Percentiles rank a stretch among this genome's conserved stretches.
Evolutionary conservation across 2,113 vertebrate genomes (phyloP).

Genomic region (Bubo bubo): DNA sequence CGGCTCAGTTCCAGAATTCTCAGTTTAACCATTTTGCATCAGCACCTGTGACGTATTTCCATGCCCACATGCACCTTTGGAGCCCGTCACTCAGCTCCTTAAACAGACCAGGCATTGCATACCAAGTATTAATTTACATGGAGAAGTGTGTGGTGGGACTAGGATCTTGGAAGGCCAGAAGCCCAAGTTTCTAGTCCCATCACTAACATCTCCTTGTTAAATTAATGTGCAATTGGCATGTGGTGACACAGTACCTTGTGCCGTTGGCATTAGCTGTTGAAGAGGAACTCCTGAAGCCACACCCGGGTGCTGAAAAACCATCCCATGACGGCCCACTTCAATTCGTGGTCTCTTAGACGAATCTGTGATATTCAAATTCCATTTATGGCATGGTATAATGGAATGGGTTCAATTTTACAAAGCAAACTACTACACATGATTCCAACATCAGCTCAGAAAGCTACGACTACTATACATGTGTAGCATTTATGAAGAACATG

Average conservation of each 20-base stretch:
- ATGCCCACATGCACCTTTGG: constrained; percentile 70
- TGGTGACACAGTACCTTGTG: constrained; percentile 90
- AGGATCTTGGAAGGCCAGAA: constrained; percentile 15
- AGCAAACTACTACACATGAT: constrained; percentile 56
- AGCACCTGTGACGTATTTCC: constrained; percentile 59
- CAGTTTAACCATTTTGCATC: constrained; percentile 20
- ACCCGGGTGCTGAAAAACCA: constrained; percentile 99
- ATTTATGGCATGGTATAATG: constrained; percentile 73
- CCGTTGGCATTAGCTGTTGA: constrained; percentile 99
- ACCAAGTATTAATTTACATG: constrained; percentile 73
- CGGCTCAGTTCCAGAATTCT: constrained; percentile 28
- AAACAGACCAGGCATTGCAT: constrained; percentile 67
- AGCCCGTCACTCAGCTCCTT: constrained; percentile 62
- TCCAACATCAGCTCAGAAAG: constrained; percentile 58
- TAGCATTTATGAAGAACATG: constrained; percentile 45
- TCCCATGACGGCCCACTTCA: constrained; percentile 98
- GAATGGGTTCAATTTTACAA: constrained; percentile 65
- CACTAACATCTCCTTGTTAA: constrained; percentile 63
- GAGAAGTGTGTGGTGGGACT: constrained; percentile 51
- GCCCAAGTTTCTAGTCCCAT: constrained; percentile 59
- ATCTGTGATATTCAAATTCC: constrained; percentile 89
- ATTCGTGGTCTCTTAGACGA: constrained; percentile 98
- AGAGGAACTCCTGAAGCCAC: constrained; percentile 95
- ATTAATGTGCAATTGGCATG: constrained; percentile 79
- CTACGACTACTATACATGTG: constrained; percentile 46